Percentiles rank a stretch among this genome's conserved stretches.
Conservation (phyloP, 2,113 vertebrate species). For the Plotosus lineatus region DNA sequence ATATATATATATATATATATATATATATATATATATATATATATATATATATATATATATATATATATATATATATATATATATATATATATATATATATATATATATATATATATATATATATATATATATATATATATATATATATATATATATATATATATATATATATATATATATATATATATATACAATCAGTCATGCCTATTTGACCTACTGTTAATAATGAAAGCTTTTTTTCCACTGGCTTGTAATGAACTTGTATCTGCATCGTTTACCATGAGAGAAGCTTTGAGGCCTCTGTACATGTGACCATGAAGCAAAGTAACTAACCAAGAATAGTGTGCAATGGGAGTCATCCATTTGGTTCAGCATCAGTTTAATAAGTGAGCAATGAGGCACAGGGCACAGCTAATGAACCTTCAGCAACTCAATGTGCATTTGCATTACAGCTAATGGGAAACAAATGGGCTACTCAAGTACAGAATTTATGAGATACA, state of each 20-base stretch:
- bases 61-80: too few species aligned
- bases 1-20: too few species aligned
- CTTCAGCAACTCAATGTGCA: conserved; percentile 18
- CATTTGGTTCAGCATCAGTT: conserved; percentile 21
- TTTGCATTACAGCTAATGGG: conserved; percentile 25
- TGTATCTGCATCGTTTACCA: background rate
- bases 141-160: too few species aligned
- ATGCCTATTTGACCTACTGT: background rate
- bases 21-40: too few species aligned
- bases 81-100: too few species aligned
- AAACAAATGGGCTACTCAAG: conserved; percentile 7
- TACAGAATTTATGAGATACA: conserved; percentile 19
- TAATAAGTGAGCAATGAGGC: conserved; percentile 36
- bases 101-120: too few species aligned
- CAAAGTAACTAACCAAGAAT: background rate
- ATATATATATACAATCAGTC: too few species aligned
- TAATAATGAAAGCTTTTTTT: conserved; percentile 30
- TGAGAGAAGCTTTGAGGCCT: background rate
- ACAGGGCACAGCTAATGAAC: conserved; percentile 42
- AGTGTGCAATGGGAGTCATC: conserved; percentile 9
- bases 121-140: too few species aligned
- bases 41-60: too few species aligned
- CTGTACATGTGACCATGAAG: background rate
- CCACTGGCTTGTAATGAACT: background rate
- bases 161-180: too few species aligned